phyloP scores from a whole-genome alignment of 2,888 invertebrate species.

The Drymonia ruficornis region DNA sequence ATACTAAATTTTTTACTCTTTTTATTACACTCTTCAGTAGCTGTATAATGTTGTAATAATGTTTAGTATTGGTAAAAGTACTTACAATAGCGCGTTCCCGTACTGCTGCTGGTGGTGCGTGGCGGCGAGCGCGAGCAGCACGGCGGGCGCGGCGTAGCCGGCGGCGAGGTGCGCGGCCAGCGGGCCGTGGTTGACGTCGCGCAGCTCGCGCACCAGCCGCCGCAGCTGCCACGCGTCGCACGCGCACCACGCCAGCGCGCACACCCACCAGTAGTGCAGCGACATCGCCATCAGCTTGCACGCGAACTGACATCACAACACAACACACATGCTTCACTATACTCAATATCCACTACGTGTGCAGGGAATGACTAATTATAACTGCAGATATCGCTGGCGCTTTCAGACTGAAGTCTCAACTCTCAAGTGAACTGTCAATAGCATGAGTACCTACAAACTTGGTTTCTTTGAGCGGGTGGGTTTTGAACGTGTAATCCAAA shows the following conservation, averaged over 20 bases:
- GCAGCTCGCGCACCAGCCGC: constrained; percentile 96
- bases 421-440: too few species aligned
- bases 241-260: constrained; percentile 95
- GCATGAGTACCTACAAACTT: too few species aligned
- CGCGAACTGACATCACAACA: constrained; percentile 83
- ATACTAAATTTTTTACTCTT: too few species aligned
- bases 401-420: too few species aligned
- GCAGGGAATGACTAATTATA: too few species aligned
- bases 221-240: constrained; percentile 97
- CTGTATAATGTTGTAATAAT: too few species aligned
- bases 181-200: constrained; percentile 97
- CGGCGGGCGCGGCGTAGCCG: constrained; percentile 96
- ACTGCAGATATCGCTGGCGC: too few species aligned
- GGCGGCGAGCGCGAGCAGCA: constrained; percentile 95
- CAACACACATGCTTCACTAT: constrained; percentile 2
- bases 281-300: constrained; percentile 96
- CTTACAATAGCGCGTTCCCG: constrained; percentile 97
- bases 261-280: constrained; percentile 96
- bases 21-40: too few species aligned
- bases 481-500: too few species aligned
- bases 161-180: constrained; percentile 96
- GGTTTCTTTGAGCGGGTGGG: too few species aligned
- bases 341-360: too few species aligned
- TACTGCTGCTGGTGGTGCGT: constrained; percentile 97
- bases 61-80: constrained; percentile 71